These are phyloP conservation scores for Pelusios castaneus DNA, from an alignment of 2,113 vertebrate genomes.

Conservation along the genomic window DNA sequence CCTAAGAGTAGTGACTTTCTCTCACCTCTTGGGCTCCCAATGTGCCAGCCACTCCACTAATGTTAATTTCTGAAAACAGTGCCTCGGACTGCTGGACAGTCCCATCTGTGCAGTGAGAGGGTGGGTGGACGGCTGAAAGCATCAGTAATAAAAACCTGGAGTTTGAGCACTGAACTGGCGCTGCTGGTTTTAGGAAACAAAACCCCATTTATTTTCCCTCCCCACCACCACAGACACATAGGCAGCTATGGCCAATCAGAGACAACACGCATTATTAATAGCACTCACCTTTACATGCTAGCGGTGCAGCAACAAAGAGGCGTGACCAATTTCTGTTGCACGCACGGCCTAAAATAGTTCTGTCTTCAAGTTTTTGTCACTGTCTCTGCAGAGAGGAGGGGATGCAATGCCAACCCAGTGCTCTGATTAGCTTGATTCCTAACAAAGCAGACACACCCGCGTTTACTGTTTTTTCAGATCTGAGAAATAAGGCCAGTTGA, in stretches of 20 bases:
- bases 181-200: too few relatives aligned
- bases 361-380: constrained; percentile 15
- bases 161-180: background rate
- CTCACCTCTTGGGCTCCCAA: background rate
- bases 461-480: constrained; percentile 57
- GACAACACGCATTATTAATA: background rate
- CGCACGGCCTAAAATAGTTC: background rate
- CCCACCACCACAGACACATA: rapidly evolving
- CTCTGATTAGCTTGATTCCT: constrained; percentile 38
- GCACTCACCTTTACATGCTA: background rate
- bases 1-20: background rate
- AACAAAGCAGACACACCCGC: constrained; percentile 31
- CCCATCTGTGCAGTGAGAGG: rapidly evolving
- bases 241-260: background rate
- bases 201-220: background rate
- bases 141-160: background rate
- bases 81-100: background rate
- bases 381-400: background rate
- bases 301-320: rapidly evolving
- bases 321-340: background rate
- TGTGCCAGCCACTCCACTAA: background rate
- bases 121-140: background rate
- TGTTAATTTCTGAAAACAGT: background rate
- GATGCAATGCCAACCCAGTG: constrained; percentile 12
- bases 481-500: constrained; percentile 76